A percentile compares a stretch with the other conserved stretches of the same genome.
phyloP scores from a whole-genome alignment of 1,140 invertebrate genomes.

The Samia ricini region DNA sequence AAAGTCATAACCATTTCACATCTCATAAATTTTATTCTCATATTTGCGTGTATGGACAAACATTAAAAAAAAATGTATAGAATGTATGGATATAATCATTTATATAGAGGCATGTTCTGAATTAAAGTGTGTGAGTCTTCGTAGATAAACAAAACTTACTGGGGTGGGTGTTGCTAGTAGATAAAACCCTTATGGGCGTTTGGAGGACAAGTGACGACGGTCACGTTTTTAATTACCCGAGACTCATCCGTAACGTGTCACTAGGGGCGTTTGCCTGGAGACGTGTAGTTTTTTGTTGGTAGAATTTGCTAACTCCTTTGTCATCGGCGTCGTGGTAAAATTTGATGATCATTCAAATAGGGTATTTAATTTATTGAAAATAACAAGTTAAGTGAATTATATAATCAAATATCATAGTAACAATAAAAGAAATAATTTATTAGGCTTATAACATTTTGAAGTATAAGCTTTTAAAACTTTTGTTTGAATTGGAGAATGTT shows the following conservation, averaged over 20 bases:
- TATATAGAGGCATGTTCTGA: neutral
- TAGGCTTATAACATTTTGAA: no score
- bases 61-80: conserved; percentile 34
- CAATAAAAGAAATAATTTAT: no score
- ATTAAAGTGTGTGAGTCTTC: conserved; percentile 20
- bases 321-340: neutral
- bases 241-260: conserved; percentile 59
- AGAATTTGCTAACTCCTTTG: neutral
- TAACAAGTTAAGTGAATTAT: no score
- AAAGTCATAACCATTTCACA: conserved; percentile 39
- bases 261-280: conserved; percentile 24
- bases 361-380: no score
- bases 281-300: conserved; percentile 16
- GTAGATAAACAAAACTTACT: conserved; percentile 56
- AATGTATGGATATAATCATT: neutral
- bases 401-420: no score
- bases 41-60: conserved; percentile 42
- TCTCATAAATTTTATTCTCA: conserved; percentile 43
- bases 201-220: conserved; percentile 69
- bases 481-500: no score
- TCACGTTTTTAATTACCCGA: conserved; percentile 74
- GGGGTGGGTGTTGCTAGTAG: conserved; percentile 49
- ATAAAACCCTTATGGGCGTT: conserved; percentile 60
- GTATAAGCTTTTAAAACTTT: no score
- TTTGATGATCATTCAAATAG: neutral